phyloP scores from a whole-genome alignment of 2,888 invertebrate genomes.

The Erynnis tages region DNA sequence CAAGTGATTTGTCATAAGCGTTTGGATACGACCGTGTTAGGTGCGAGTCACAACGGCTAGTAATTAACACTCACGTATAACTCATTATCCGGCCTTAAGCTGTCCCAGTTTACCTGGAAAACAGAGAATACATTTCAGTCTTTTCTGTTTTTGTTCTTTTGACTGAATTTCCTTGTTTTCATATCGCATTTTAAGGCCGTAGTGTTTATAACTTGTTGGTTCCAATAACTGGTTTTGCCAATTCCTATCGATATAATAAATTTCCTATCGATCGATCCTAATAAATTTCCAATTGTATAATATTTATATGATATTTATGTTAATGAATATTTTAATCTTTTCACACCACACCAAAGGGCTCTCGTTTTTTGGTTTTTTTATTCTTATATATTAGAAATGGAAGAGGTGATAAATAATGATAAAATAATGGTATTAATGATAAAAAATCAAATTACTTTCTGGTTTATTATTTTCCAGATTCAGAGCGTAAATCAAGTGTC shows the following conservation, averaged over 20 bases:
- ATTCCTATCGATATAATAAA: background rate
- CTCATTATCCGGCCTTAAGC: constrained; percentile 81
- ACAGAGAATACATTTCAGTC: constrained; percentile 68
- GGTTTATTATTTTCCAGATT: no score
- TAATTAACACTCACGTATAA: constrained; percentile 75
- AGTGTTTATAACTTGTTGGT: background rate
- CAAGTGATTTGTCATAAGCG: constrained; percentile 23
- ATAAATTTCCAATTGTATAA: no score
- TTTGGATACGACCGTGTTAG: constrained; percentile 17
- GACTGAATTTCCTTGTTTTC: constrained; percentile 49
- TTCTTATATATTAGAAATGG: no score
- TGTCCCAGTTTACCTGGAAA: constrained; percentile 82
- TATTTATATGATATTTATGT: no score
- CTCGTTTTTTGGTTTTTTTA: no score
- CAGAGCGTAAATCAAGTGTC: no score
- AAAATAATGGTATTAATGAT: no score
- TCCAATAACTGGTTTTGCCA: constrained; percentile 6
- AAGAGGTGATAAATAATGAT: no score
- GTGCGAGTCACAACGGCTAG: constrained; percentile 42
- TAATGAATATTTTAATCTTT: no score
- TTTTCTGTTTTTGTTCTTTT: constrained; percentile 46
- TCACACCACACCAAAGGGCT: no score
- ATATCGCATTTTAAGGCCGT: constrained; percentile 25
- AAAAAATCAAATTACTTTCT: no score
- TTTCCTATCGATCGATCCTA: no score